A percentile compares a stretch with the other conserved stretches of the same genome.
These are phyloP conservation scores for Chaetogeoica ovagalla DNA, from an alignment of 2,888 invertebrate genomes.

Conservation along the genomic window DNA sequence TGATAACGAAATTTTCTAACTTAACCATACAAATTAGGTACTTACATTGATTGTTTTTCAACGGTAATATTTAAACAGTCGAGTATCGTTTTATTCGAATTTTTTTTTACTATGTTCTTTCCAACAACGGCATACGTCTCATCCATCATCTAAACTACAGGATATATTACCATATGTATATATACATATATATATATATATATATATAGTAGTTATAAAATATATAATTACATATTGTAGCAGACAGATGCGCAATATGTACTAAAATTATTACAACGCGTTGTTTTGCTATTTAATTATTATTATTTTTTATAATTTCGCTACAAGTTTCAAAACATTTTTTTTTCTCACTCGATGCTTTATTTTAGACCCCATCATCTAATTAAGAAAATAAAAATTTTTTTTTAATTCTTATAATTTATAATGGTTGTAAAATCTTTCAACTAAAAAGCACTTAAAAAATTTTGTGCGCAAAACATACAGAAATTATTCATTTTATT, in stretches of 20 bases:
- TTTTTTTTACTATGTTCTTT: slow-evolving; percentile 13
- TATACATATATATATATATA: too few relatives aligned
- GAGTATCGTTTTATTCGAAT: slow-evolving; percentile 26
- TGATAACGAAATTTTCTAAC: background rate
- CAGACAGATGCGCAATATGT: background rate
- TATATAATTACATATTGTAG: background rate
- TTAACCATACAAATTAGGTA: background rate
- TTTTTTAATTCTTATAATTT: too few relatives aligned
- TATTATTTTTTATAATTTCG: too few relatives aligned
- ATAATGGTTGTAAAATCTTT: too few relatives aligned
- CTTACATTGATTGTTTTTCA: slow-evolving; percentile 43
- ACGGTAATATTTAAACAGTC: slow-evolving; percentile 28
- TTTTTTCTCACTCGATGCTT: too few relatives aligned
- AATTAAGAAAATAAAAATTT: too few relatives aligned
- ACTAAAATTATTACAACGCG: background rate
- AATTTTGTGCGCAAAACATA: too few relatives aligned
- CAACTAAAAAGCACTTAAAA: too few relatives aligned
- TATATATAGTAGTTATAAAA: background rate
- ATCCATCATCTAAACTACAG: background rate
- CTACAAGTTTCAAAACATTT: too few relatives aligned
- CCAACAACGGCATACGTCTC: slow-evolving; percentile 24
- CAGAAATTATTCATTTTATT: too few relatives aligned
- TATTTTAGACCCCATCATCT: too few relatives aligned
- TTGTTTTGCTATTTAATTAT: too few relatives aligned
- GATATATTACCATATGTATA: background rate